Evolutionary conservation across 1,140 invertebrate genomes (phyloP).

Genomic region (Scaptomyza montana): DNA sequence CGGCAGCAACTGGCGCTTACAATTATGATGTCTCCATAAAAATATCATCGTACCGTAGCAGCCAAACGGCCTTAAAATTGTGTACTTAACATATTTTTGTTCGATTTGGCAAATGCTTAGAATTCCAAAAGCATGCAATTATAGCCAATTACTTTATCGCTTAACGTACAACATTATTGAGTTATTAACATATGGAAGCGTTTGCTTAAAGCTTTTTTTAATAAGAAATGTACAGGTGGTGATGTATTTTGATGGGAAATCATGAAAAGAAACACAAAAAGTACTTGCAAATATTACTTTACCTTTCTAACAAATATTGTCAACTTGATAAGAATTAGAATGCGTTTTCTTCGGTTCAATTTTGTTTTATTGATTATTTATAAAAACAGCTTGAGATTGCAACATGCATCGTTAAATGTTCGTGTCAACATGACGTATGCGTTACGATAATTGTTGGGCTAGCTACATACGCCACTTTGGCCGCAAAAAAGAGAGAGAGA

Average conservation of each 20-base stretch:
- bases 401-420: conserved; percentile 26
- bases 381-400: conserved; percentile 3
- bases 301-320: too few relatives aligned
- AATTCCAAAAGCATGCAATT: conserved; percentile 35
- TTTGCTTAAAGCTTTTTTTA: background rate
- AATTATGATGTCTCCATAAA: conserved; percentile 57
- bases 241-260: too few relatives aligned
- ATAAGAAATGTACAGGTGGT: background rate
- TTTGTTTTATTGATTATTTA: conserved; percentile 24
- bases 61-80: conserved; percentile 42
- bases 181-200: conserved; percentile 32
- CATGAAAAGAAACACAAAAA: background rate
- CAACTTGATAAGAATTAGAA: too few relatives aligned
- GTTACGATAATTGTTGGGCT: conserved; percentile 36
- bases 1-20: conserved; percentile 9
- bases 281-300: too few relatives aligned
- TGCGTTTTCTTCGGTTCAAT: too few relatives aligned
- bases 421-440: conserved; percentile 47
- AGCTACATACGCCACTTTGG: conserved; percentile 32
- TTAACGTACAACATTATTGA: conserved; percentile 13
- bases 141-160: conserved; percentile 20
- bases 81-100: conserved; percentile 48
- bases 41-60: conserved; percentile 58
- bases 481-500: background rate
- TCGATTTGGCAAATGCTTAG: conserved; percentile 39